Base-by-base conservation (phyloP, 1,140 invertebrate species). In the Leptinotarsa lineolata region DNA sequence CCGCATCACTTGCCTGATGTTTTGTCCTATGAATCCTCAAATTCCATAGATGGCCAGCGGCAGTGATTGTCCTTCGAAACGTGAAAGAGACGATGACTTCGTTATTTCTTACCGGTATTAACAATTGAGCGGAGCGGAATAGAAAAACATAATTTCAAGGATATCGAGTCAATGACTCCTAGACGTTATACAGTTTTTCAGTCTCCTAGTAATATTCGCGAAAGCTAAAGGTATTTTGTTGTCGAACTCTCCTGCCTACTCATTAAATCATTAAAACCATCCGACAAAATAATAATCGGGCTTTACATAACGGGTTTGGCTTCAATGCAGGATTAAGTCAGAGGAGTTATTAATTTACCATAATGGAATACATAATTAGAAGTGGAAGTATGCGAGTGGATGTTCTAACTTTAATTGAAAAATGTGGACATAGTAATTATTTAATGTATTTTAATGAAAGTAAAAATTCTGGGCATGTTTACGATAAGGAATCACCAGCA, bases 141-240 rank as follows among this genome's bases (percentile, higher is more conserved):
- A 65, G 60, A 65, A 65, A 65, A 65, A 65, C 63, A 65, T n/a
- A 65, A n/a, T 65, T 54, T 24, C 63, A 65, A 65, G 63, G 63
- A 65, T 65, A 65, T 3, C 11, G 15, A 65, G 63, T 65, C 63
- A 24, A 12, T 65, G 63, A 65, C 63, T 30, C 63, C 63, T 65
- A 65, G 63, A 65, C 22, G 63, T 39, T 65, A 39, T 8, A 65
- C 22, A 30, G 60, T 61, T 65, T 21, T 65, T 65, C 22, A 39
- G 39, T 65, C 63, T 30, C 22, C 61, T 22, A 18, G 13, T 16
- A 18, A 18, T 54, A 54, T 54, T 54, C 15, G 48, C 48, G 6
- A 12, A 54, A 54, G 48, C 15, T 18, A 8, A 18, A 54, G 48
- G 48, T 54, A 54, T 54, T 54, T 54, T 54, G 48, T 54, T 54